Conservation (phyloP, 1,140 invertebrate genomes). For the Trichomalopsis sarcophagae region DNA sequence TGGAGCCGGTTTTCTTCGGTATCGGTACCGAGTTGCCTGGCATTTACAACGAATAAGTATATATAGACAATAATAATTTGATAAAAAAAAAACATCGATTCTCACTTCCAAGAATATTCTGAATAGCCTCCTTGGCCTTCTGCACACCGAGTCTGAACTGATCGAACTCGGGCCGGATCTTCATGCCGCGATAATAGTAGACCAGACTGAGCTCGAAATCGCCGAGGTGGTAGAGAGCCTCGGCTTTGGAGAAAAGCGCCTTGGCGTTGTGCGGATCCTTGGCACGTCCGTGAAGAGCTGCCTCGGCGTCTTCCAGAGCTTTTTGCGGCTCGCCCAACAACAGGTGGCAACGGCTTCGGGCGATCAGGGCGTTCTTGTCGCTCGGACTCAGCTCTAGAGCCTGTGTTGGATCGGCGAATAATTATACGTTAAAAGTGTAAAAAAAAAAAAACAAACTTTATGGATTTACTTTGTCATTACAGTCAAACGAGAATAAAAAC, state of each 20-base stretch:
- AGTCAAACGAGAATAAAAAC: no score
- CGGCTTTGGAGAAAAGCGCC: constrained; percentile 94
- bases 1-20: not conserved
- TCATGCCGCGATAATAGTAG: constrained; percentile 91
- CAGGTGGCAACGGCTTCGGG: constrained; percentile 92
- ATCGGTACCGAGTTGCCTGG: constrained; percentile 4
- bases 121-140: constrained; percentile 95
- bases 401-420: constrained; percentile 72
- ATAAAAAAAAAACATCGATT: constrained; percentile 9
- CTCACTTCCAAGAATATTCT: constrained; percentile 89
- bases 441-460: no score
- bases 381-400: constrained; percentile 89
- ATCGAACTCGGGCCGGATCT: constrained; percentile 88
- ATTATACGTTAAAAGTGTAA: no score
- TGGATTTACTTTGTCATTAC: not conserved
- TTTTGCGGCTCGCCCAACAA: constrained; percentile 88
- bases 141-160: constrained; percentile 93
- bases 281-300: constrained; percentile 78
- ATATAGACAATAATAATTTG: not conserved
- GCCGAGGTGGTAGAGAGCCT: constrained; percentile 92
- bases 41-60: not conserved
- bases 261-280: constrained; percentile 86
- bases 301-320: constrained; percentile 90
- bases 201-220: constrained; percentile 95
- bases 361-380: constrained; percentile 90